Percentiles rank a stretch among this genome's conserved stretches.
Conservation (phyloP, 2,888 invertebrate species). For the Linhomoeus sp. region DNA sequence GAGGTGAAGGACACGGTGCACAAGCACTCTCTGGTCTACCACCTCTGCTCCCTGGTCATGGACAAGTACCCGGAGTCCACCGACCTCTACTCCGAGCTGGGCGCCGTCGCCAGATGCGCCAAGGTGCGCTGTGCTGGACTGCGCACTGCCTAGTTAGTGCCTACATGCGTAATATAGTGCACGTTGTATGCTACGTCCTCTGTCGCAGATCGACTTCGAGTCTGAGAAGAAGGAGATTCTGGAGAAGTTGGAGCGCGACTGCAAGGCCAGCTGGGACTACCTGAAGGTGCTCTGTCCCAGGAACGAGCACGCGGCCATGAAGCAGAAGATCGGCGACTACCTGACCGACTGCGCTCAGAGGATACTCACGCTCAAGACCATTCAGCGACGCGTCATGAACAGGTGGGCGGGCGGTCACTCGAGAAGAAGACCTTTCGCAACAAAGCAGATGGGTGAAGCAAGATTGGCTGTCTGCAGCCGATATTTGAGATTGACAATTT, state of each 20-base stretch:
- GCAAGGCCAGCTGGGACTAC: conserved; percentile 91
- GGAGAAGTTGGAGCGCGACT: conserved; percentile 70
- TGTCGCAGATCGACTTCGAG: conserved; percentile 72
- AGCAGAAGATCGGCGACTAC: conserved; percentile 57
- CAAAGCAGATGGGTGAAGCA: no score
- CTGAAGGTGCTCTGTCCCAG: conserved; percentile 58
- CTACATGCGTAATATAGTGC: no score
- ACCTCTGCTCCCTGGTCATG: conserved; percentile 88
- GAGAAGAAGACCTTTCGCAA: neutral
- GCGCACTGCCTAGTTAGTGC: no score
- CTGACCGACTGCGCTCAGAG: conserved; percentile 87
- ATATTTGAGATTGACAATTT: neutral
- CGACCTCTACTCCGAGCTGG: conserved; percentile 72
- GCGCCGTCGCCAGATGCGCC: conserved; percentile 34
- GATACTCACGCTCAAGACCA: conserved; percentile 74
- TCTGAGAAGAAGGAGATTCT: conserved; percentile 58
- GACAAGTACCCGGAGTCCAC: conserved; percentile 84
- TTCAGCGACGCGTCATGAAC: conserved; percentile 73
- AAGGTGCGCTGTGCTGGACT: conserved; percentile 43
- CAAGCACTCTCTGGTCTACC: conserved; percentile 89
- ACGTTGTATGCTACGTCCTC: neutral
- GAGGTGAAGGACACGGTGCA: conserved; percentile 84
- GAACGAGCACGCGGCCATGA: conserved; percentile 52
- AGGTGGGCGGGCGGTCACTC: conserved; percentile 36
- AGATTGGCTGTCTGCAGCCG: neutral